Evolutionary conservation across 92 coral and sea anemone species (phyloP).

Genomic region (Diadumene lineata): DNA sequence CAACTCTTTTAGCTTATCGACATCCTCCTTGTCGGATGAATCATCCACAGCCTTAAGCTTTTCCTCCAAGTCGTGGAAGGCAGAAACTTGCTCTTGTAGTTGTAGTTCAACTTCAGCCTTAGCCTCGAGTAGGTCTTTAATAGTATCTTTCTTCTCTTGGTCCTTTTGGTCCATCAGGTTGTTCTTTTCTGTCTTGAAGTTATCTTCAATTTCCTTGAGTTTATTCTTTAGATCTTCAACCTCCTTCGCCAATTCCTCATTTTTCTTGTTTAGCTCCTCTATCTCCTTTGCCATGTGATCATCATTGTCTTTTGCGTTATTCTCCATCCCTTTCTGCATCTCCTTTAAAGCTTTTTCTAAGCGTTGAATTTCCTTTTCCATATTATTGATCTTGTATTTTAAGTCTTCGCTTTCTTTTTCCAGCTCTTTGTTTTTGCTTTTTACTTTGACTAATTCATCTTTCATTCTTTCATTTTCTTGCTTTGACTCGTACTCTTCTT

Average conservation of each 20-base stretch:
- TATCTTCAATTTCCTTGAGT: conserved; percentile 42
- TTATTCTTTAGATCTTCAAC: conserved; percentile 32
- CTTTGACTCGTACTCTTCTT: conserved; percentile 41
- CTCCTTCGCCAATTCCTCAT: conserved; percentile 45
- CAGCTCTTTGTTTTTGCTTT: conserved; percentile 30
- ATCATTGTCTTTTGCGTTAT: conserved; percentile 12
- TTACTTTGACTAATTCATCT: conserved; percentile 46
- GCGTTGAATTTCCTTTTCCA: conserved; percentile 39
- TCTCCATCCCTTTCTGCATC: conserved; percentile 17
- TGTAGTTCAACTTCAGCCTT: conserved; percentile 49
- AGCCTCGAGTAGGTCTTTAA: conserved; percentile 50
- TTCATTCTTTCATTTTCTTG: conserved; percentile 57
- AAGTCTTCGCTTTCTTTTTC: conserved; percentile 54
- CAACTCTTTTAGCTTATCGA: conserved; percentile 19
- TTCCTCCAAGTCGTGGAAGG: conserved; percentile 60
- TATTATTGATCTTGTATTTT: conserved; percentile 38
- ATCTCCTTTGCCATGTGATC: conserved; percentile 37
- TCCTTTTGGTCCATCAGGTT: conserved; percentile 27
- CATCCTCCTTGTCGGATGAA: conserved; percentile 27
- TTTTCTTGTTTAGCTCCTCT: conserved; percentile 27
- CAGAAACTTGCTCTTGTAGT: conserved; percentile 44
- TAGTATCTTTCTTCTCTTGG: conserved; percentile 42
- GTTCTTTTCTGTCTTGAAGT: conserved; percentile 34
- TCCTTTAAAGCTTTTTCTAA: conserved; percentile 29
- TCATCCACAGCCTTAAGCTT: conserved; percentile 39